These are phyloP conservation scores for Sarcophilus harrisii DNA, from an alignment of 2,797 vertebrate species.

Conservation along the genomic window DNA sequence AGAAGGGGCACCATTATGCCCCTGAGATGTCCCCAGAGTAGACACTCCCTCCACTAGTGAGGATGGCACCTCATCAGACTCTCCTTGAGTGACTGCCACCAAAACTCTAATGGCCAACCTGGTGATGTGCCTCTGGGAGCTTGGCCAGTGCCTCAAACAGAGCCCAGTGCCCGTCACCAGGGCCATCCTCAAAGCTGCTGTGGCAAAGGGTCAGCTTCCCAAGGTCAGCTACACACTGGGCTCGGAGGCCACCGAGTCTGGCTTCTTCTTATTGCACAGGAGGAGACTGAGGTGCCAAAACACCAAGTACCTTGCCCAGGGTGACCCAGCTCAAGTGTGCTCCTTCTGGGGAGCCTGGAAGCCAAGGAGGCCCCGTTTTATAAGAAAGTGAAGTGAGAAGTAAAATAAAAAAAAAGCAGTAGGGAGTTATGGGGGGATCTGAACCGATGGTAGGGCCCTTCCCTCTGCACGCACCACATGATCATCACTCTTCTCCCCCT, in stretches of 20 bases:
- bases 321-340: neutral
- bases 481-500: neutral
- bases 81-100: neutral
- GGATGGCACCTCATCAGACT: neutral
- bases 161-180: neutral
- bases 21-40: neutral
- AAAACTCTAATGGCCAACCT: neutral
- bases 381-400: neutral
- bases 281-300: neutral
- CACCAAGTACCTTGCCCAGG: neutral
- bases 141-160: neutral
- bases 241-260: neutral
- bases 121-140: rapidly evolving
- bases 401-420: neutral
- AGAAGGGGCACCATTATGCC: neutral
- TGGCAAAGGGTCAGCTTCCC: neutral
- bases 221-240: neutral
- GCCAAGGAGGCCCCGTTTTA: neutral
- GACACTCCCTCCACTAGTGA: neutral
- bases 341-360: neutral
- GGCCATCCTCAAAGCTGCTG: neutral
- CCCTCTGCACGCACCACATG: neutral
- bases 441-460: neutral
- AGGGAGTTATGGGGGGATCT: no score
- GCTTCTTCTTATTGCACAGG: neutral